Evolutionary conservation across 2,113 vertebrate species (phyloP), one percentile per base, ranked within the genome.

Genomic region (Salminus brasiliensis): DNA sequence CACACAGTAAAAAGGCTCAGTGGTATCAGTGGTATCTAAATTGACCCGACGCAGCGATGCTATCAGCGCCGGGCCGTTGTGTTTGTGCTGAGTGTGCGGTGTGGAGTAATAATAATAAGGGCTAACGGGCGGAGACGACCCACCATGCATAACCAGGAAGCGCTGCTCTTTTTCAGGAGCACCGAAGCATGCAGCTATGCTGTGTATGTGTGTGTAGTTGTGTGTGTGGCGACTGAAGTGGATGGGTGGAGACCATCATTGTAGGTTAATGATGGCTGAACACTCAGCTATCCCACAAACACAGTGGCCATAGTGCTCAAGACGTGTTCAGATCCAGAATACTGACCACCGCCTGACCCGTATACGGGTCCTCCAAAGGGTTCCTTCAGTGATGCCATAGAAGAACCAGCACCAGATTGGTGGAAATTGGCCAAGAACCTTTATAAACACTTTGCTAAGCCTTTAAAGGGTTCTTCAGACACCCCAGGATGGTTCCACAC

Each of bases 161-260:
- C 29, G 1, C 39, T 25, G 73, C 11, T 32, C 29, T 66, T 45
- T 52, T 25, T 36, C 29, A 36, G 60, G 18, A 36, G 73, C 73
- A 36, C 29, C 13, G 60, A 27, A 18, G 73, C 73, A 12, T 76
- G 73, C 43, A 11, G 71, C 71, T 18, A 16, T 18, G 23, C 29
- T 3, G 13, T 16, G 57, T 3, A 49, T 36, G 12, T 25, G 49
- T 49, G 41, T 21, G 72, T 6, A 3, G 1, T 36, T 5, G 71
- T 59, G 13, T 29, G 52, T 29, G 23, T 11, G 25, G n/a, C 27
- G 6, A 15, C 21, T 36, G 60, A 39, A 9, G 60, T 27, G 7
- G 43, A 65, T 25, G 29, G 62, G 73, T 66, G 45, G 43, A 39
- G 73, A 66, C 60, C 16, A 45, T 62, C 32, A 39, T 66, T 63